Percentiles rank a stretch among this genome's conserved stretches.
Evolutionary conservation across 1,140 invertebrate species (phyloP).

Genomic region (Melanaphis sacchari): DNA sequence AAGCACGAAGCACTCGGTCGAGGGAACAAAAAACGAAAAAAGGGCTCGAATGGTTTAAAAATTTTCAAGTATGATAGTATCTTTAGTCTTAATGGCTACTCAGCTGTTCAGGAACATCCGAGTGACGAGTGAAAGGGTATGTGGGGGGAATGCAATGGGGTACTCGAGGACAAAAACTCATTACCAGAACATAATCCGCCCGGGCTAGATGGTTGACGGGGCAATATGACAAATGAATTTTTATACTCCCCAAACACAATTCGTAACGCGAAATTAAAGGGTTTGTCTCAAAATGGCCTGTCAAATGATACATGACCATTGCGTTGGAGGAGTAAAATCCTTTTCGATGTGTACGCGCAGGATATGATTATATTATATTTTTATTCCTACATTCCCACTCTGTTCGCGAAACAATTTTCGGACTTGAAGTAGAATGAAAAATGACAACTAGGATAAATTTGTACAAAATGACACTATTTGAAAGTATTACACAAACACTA

Average conservation of each 20-base stretch:
- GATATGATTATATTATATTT: constrained; percentile 16
- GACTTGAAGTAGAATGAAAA: constrained; percentile 35
- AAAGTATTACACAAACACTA: neutral
- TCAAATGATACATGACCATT: constrained; percentile 47
- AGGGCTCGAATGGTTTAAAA: constrained; percentile 42
- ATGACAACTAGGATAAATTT: constrained; percentile 40
- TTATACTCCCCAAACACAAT: constrained; percentile 50
- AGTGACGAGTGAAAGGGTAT: neutral
- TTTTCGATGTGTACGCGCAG: neutral
- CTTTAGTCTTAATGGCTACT: constrained; percentile 22
- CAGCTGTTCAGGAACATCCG: constrained; percentile 30
- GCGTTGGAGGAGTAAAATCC: neutral
- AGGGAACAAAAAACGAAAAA: constrained; percentile 15
- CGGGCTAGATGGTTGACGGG: constrained; percentile 32
- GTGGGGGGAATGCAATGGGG: neutral
- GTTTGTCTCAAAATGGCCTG: constrained; percentile 48
- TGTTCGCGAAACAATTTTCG: constrained; percentile 27
- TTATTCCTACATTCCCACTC: neutral
- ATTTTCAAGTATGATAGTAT: constrained; percentile 45
- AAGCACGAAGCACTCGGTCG: constrained; percentile 47
- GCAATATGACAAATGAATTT: constrained; percentile 55
- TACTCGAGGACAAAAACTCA: constrained; percentile 48
- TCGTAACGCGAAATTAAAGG: constrained; percentile 55
- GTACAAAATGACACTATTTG: constrained; percentile 28
- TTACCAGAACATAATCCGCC: constrained; percentile 52